These are phyloP conservation scores for Lithophane semibrunnea DNA, from an alignment of 2,888 invertebrate species.

Conservation along the genomic window DNA sequence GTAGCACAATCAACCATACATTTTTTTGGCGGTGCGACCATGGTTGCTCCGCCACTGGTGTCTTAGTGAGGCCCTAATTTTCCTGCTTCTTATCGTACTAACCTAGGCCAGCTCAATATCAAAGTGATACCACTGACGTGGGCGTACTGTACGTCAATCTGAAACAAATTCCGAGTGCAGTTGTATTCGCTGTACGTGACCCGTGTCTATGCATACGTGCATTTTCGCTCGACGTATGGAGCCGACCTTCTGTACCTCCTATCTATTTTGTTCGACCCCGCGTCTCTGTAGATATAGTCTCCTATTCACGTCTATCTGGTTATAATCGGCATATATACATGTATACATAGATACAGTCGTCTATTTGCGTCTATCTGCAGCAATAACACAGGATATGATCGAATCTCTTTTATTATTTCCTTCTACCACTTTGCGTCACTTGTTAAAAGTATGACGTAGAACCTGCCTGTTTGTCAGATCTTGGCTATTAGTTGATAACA, in stretches of 20 bases:
- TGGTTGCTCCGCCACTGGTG: too few relatives aligned
- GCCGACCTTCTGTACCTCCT: not conserved
- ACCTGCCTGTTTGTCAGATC: not conserved
- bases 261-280: not conserved
- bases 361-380: constrained; percentile 8
- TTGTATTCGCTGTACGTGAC: not conserved
- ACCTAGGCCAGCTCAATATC: not conserved
- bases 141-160: not conserved
- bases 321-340: not conserved
- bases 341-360: not conserved
- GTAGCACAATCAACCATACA: too few relatives aligned
- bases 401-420: constrained; percentile 5
- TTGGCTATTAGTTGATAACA: not conserved
- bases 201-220: not conserved
- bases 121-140: not conserved
- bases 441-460: constrained; percentile 1
- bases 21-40: too few relatives aligned
- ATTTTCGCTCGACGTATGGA: not conserved
- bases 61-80: not conserved
- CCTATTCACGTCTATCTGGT: not conserved
- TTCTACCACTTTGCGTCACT: not conserved
- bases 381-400: constrained; percentile 38
- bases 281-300: not conserved
- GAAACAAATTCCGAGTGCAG: not conserved
- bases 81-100: not conserved